phyloP scores from a whole-genome alignment of 2,113 vertebrate species.

The Tachysurus fulvidraco region DNA sequence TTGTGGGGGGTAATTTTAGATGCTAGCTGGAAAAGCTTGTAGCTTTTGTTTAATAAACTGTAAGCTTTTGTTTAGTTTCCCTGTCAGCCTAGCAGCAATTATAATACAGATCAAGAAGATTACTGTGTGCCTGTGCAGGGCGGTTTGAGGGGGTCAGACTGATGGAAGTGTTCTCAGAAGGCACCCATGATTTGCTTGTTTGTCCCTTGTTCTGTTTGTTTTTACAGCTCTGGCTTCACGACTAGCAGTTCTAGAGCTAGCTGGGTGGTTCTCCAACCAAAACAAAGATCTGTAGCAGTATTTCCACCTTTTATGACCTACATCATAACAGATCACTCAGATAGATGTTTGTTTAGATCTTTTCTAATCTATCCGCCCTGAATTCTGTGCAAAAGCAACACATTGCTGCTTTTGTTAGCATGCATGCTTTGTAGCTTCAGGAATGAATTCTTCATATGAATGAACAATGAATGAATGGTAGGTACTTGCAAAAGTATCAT shows the following conservation, averaged over 20 bases:
- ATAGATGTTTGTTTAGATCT: neutral
- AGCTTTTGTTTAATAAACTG: slow-evolving; percentile 38
- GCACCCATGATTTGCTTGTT: slow-evolving; percentile 13
- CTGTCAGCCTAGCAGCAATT: slow-evolving; percentile 36
- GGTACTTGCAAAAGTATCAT: neutral
- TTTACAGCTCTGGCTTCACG: slow-evolving; percentile 31
- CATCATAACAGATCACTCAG: neutral
- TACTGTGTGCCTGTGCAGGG: neutral
- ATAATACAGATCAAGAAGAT: slow-evolving; percentile 39
- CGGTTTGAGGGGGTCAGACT: neutral
- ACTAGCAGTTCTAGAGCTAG: slow-evolving; percentile 6
- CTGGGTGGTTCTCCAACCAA: slow-evolving; percentile 33
- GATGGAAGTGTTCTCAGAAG: slow-evolving; percentile 12
- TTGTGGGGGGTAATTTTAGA: slow-evolving; percentile 29
- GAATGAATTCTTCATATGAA: neutral
- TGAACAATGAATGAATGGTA: neutral
- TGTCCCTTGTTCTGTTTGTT: slow-evolving; percentile 14
- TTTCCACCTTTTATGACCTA: neutral
- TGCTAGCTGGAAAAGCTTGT: slow-evolving; percentile 24
- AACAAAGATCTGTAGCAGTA: slow-evolving; percentile 40
- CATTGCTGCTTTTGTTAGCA: neutral
- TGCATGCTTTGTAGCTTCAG: neutral
- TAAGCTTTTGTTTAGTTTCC: slow-evolving; percentile 44
- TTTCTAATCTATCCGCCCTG: neutral
- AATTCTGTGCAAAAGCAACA: neutral